Evolutionary conservation across 2,888 invertebrate species (phyloP), one percentile per base, ranked within the genome.

Genomic region (Hemistola chrysoprasaria): DNA sequence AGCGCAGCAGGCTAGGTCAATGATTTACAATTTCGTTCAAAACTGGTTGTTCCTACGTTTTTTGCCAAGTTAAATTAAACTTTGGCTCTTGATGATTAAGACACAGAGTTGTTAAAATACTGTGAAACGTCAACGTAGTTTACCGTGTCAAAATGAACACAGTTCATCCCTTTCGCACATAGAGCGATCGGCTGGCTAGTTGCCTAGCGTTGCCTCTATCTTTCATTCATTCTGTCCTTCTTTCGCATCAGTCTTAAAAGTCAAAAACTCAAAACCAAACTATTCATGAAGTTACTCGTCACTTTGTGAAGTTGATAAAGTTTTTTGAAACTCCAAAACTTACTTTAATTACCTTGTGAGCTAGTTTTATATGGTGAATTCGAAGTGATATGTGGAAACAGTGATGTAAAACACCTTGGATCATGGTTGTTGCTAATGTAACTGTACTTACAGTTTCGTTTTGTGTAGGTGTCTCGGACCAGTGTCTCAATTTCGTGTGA

Each of bases 401-500:
- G 61, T 65, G 60, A 65, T 63, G 64, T 55, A 56, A 57, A 51
- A 33, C 34, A 33, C 40, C 57, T 64, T 58, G 16, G 6, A 29
- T 11, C 6, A 30, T 37, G 32, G 22, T 33, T 38, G 25, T 34
- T 44, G 34, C 27, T 26, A 29, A 60, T 66, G 69, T 83, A 85
- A 86, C 84, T 84, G 85, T 86, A 77, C 76, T 73, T 78, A 74
- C 31, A 37, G 32, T 11, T 36, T 45, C 34, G 76, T 79, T 75
- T 75, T 74, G 83, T 83, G 86, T 88, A 86, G 86, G 86, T 88
- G 84, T 81, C 80, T 78, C 59, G 58, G 58, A 61, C 66, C 69
- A 68, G 71, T 78, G 70, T 71, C 72, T 71, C 68, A 75, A 66
- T 66, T 70, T 68, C 67, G 77, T 83, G 87, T 87, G 88, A 88